These are phyloP conservation scores for Zaprionus gabonicus DNA, from an alignment of 1,140 invertebrate species.

Conservation along the genomic window DNA sequence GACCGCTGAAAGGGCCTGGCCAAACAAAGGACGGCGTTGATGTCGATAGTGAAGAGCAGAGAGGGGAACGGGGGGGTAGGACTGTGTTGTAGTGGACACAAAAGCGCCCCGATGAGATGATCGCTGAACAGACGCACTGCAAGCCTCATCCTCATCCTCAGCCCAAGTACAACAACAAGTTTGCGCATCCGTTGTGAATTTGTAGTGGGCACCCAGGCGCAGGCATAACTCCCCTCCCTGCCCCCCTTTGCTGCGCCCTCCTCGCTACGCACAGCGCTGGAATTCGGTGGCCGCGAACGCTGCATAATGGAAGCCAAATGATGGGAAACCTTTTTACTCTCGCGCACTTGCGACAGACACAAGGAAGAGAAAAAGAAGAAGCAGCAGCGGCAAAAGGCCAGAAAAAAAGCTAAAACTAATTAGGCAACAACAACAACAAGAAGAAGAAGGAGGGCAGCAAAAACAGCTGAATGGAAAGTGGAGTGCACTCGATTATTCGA, in stretches of 20 bases:
- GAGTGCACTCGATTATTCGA: slow-evolving; percentile 55
- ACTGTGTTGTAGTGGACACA: slow-evolving; percentile 58
- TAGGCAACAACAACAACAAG: slow-evolving; percentile 68
- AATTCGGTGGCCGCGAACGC: slow-evolving; percentile 81
- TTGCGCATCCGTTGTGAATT: slow-evolving; percentile 72
- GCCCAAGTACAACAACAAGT: slow-evolving; percentile 26
- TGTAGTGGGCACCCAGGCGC: slow-evolving; percentile 77
- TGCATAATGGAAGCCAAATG: slow-evolving; percentile 82
- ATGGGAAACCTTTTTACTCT: slow-evolving; percentile 75
- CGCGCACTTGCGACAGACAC: slow-evolving; percentile 24
- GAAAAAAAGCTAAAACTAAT: slow-evolving; percentile 65
- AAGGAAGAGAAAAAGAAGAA: slow-evolving; percentile 27
- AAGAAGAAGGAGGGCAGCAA: slow-evolving; percentile 2
- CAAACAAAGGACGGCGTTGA: slow-evolving; percentile 53
- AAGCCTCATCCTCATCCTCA: slow-evolving; percentile 33
- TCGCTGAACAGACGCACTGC: slow-evolving; percentile 59
- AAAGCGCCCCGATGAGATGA: slow-evolving; percentile 77
- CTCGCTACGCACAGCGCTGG: slow-evolving; percentile 66
- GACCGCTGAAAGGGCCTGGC: slow-evolving; percentile 31
- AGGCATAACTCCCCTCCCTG: slow-evolving; percentile 12
- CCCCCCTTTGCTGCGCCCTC: slow-evolving; percentile 44
- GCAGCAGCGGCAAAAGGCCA: slow-evolving; percentile 8
- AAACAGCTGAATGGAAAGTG: slow-evolving; percentile 67
- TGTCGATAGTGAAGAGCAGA: slow-evolving; percentile 33
- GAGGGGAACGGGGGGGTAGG: slow-evolving; percentile 35